These are phyloP conservation scores for Sebastes hubbsi DNA, from an alignment of 2,797 vertebrate species.

Conservation along the genomic window DNA sequence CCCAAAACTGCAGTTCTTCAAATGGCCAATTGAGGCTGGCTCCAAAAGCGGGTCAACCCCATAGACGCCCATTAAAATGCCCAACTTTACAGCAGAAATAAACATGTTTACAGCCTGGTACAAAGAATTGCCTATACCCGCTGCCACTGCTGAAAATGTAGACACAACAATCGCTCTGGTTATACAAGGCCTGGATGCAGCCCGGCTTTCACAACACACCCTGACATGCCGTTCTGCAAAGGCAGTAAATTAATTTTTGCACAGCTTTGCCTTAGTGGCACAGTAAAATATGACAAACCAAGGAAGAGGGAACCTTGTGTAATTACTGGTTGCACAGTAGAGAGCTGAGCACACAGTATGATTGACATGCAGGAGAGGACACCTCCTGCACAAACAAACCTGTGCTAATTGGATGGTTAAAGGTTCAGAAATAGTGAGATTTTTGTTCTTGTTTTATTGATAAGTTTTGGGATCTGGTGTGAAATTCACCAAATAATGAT, in stretches of 20 bases:
- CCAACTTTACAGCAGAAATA: too few species aligned
- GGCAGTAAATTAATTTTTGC: not conserved
- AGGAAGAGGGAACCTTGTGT: not conserved
- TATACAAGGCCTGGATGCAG: not conserved
- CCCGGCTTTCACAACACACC: not conserved
- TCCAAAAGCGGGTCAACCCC: too few species aligned
- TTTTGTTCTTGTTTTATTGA: not conserved
- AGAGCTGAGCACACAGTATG: not conserved
- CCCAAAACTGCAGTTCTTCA: too few species aligned
- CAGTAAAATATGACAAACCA: not conserved
- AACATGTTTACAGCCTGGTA: too few species aligned
- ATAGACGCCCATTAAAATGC: too few species aligned
- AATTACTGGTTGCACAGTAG: not conserved
- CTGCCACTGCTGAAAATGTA: not conserved
- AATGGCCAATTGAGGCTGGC: too few species aligned
- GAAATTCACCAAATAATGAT: conserved; percentile 1
- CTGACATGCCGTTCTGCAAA: not conserved
- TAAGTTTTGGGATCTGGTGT: not conserved
- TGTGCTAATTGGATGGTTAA: not conserved
- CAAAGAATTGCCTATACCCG: not conserved
- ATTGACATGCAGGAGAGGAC: conserved; percentile 4
- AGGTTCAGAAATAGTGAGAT: not conserved
- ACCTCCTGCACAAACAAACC: conserved; percentile 2
- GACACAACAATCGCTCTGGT: not conserved
- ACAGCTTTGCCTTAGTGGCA: not conserved